Conservation (phyloP, 2,113 vertebrate species). For the Nyctereutes procyonoides region DNA sequence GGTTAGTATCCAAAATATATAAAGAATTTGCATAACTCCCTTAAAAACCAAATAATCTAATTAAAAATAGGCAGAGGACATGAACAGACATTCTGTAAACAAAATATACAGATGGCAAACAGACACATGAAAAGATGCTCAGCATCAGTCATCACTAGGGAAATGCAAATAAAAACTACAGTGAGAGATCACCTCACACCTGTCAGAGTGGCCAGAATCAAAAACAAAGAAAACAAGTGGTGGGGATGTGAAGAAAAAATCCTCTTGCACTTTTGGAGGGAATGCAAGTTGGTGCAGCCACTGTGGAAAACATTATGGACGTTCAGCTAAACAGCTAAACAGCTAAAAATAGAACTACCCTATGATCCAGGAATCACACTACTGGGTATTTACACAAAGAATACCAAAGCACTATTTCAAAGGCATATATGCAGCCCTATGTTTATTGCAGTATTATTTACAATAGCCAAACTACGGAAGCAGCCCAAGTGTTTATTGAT, state of each 20-base stretch:
- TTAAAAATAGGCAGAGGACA: not conserved
- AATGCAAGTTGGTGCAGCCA: not conserved
- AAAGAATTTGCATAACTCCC: not conserved
- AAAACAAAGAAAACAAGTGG: not conserved
- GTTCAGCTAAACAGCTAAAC: not conserved
- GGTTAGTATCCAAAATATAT: not conserved
- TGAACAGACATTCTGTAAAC: not conserved
- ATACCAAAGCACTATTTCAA: not conserved
- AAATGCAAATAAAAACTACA: not conserved
- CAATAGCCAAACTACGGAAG: not conserved
- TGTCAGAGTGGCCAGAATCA: not conserved
- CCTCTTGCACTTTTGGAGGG: not conserved
- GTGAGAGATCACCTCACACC: not conserved
- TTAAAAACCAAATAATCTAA: not conserved
- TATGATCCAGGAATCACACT: not conserved
- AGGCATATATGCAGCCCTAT: not conserved
- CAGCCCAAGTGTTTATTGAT: not conserved
- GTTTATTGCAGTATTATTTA: not conserved
- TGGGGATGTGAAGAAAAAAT: not conserved
- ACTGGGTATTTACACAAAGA: not conserved
- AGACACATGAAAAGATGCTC: not conserved
- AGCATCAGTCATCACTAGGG: not conserved
- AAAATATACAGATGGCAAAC: not conserved
- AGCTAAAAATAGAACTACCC: not conserved
- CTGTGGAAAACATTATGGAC: not conserved